These are phyloP conservation scores for Burhinus oedicnemus DNA, from an alignment of 2,113 vertebrate genomes.

Conservation along the genomic window DNA sequence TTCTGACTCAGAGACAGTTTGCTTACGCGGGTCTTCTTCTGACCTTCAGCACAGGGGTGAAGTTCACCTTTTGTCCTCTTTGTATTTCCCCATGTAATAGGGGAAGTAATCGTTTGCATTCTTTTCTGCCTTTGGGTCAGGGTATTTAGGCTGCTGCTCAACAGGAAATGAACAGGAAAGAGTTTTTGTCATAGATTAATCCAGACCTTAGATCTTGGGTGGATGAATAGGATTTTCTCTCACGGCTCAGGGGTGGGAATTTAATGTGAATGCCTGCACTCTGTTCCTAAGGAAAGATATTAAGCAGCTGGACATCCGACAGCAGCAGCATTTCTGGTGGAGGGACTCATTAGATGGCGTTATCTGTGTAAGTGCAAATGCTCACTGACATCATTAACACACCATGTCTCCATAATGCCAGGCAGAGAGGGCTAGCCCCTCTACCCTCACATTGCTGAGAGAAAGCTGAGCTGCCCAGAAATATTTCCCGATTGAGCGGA, in stretches of 20 bases:
- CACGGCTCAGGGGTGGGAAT: neutral
- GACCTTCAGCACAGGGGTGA: constrained; percentile 2
- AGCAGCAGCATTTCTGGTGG: neutral
- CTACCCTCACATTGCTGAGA: neutral
- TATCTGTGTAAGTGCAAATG: neutral
- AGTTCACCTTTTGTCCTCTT: constrained; percentile 50
- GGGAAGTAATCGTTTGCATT: constrained; percentile 40
- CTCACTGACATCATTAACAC: neutral
- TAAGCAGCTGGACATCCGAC: neutral
- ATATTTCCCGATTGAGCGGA: neutral
- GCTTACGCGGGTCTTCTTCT: neutral
- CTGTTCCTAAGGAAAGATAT: neutral
- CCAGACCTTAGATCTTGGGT: neutral
- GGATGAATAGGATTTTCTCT: neutral
- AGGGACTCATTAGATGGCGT: neutral
- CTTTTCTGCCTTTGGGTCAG: constrained; percentile 9
- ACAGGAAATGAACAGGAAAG: constrained; percentile 55
- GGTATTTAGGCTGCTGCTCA: constrained; percentile 12
- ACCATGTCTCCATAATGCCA: neutral
- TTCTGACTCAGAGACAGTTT: neutral
- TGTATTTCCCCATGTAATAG: constrained; percentile 1
- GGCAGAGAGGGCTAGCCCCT: neutral
- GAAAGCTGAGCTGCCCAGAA: neutral
- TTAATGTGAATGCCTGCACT: neutral
- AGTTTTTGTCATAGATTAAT: constrained; percentile 34